Percentiles rank a stretch among this genome's conserved stretches.
Evolutionary conservation across 2,113 vertebrate genomes (phyloP).

Genomic region (Alligator mississippiensis): DNA sequence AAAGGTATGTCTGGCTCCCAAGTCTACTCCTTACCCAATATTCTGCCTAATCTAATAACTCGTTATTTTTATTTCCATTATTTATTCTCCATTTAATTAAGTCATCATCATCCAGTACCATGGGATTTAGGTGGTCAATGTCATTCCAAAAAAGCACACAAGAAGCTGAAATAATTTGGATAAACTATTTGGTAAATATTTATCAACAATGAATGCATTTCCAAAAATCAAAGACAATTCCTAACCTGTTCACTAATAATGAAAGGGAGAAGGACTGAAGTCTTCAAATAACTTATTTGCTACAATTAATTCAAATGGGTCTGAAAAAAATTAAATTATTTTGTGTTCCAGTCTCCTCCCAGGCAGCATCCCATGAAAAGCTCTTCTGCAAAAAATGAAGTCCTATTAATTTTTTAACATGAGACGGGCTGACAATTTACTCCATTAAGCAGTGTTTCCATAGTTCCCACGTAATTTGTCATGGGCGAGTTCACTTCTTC

Average conservation of each 20-base stretch:
- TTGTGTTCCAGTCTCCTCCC: neutral
- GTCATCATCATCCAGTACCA: neutral
- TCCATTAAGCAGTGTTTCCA: slow-evolving; percentile 42
- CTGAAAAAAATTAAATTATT: slow-evolving; percentile 10
- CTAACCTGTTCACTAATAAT: neutral
- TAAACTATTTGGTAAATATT: neutral
- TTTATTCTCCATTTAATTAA: neutral
- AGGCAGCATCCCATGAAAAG: neutral
- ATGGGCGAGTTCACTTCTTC: neutral
- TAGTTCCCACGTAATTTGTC: slow-evolving; percentile 40
- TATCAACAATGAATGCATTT: neutral
- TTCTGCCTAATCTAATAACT: too few species aligned
- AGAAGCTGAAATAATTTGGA: neutral
- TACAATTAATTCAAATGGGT: neutral
- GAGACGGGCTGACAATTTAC: neutral
- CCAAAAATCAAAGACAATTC: neutral
- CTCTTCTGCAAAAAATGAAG: neutral
- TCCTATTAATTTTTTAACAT: slow-evolving; percentile 37
- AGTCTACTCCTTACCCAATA: neutral
- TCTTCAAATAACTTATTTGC: neutral
- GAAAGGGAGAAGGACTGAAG: neutral
- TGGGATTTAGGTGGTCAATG: neutral
- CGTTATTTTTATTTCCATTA: neutral
- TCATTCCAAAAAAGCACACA: neutral
- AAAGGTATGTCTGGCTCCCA: neutral